Base-by-base conservation (phyloP, 2,797 vertebrate species). In the Sandelia bainsii region DNA sequence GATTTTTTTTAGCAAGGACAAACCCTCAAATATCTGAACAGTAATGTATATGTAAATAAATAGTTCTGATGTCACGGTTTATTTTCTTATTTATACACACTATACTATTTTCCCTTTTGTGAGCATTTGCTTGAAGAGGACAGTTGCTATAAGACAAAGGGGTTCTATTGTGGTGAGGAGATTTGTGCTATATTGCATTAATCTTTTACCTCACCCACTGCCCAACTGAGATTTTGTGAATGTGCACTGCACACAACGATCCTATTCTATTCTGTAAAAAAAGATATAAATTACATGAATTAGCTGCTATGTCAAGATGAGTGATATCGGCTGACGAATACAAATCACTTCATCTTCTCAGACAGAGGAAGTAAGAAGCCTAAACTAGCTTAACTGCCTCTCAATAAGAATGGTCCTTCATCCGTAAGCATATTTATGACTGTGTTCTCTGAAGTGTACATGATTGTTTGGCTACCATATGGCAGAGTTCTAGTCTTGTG, bases 321-420 rank as follows among this genome's bases (percentile, higher is more conserved):
- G 29, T 19, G 16, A 70, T 20, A 52, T 32, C 19, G 53, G 23
- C 45, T 45, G 56, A 22, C 45, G 70, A 81, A 75, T 84, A 77
- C 37, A 75, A 80, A 85, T 69, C 19, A 80, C 57, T 53, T 79
- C 70, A 68, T 82, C 57, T 60, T 50, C 19, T 68, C n/a, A 58
- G 65, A n/a, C 11, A 52, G 61, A 52, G 51, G 52, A 65, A 48
- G 66, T 37, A 42, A 66, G 73, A 23, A 59, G 63, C 27, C 45
- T 44, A 11, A 69, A 62, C 34, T 22, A 56, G 23, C 16, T 22
- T 8, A 34, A 62, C 39, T 25, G 6, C 3, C 27, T 79, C 37
- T 10, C 14, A 50, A 34, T 56, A 37, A 45, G 4, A 58, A 34
- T 1, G 0, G 20, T n/a, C 52, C 29, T 22, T 72, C 51, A 20